Conservation (phyloP, 2,113 vertebrate species). For the Mirounga angustirostris region DNA sequence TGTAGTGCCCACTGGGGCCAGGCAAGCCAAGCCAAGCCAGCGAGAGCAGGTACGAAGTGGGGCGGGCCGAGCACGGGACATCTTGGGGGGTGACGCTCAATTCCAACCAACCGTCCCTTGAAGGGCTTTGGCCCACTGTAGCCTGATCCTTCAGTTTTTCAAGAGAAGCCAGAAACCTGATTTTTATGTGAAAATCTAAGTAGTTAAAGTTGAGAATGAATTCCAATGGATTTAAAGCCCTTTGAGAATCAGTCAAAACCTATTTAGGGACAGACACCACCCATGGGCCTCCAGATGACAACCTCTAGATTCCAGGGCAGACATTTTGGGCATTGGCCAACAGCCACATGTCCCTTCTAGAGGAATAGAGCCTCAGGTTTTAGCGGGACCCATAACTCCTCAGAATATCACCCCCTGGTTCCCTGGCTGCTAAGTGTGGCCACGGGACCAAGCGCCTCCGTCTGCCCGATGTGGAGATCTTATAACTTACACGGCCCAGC, state of each 20-base stretch:
- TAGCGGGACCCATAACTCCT: neutral
- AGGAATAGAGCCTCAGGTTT: neutral
- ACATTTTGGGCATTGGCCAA: too few relatives aligned
- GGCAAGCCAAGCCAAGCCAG: too few relatives aligned
- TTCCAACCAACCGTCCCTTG: neutral
- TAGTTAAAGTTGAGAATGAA: neutral
- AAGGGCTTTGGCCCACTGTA: neutral
- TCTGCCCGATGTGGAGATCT: neutral
- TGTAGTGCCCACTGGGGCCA: fast-evolving
- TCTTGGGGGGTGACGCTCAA: fast-evolving
- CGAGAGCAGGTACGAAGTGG: neutral
- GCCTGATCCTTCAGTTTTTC: neutral
- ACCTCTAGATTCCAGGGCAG: neutral
- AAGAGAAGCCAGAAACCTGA: slow-evolving; percentile 25
- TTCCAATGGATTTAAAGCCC: neutral
- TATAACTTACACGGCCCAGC: neutral
- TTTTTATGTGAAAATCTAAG: neutral
- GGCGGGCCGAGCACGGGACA: fast-evolving
- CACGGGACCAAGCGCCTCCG: neutral
- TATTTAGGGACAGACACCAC: fast-evolving
- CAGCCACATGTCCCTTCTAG: neutral
- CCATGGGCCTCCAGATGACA: neutral
- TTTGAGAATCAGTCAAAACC: neutral
- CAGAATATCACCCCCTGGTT: neutral
- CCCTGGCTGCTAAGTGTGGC: neutral